Base-by-base conservation (phyloP, 2,888 invertebrate species). In the Pristionchus maxplancki region DNA sequence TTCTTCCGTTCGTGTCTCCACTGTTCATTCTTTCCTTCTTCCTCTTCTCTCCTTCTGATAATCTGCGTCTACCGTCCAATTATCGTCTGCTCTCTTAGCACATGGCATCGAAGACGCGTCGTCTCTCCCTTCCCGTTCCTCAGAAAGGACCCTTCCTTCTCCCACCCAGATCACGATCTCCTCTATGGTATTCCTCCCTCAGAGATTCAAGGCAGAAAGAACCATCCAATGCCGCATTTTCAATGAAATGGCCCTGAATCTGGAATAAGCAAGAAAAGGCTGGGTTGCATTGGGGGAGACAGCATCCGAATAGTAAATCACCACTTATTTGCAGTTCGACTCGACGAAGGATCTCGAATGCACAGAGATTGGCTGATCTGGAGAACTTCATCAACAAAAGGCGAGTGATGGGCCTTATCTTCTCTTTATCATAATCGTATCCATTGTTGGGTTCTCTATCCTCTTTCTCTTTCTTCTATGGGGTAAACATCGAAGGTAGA, bases 341-440 rank as follows among this genome's bases (percentile, higher is more conserved):
- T 0, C 89, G 92, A 40, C 81, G 92, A 48, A 89, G 92, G 17
- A 91, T 92, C 31, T 92, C 92, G 31, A 92, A 92, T 86, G 92
- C 92, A 24, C 92, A 92, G 88, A 83, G 92, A 37, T 84, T 92
- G 31, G 92, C 92, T 0, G 92, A 92, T 74, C 89, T 92, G n/a
- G 92, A 91, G 74, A 91, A 92, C 28, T 92, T 92, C 88, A 91
- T 92, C 88, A 92, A 92, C 87, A 89, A 91, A 87, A 90, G 92
- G 92, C 91, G 20, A 48, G 91, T 88, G 15, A 53, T 31, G 50
- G 44, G 6, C n/a, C 37, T 58, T 17, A 15, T n/a, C 58, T 24
- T 58, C 20, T 58, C n/a, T 5, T n/a, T n/a, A 58, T 58, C 58
- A 58, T 9, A 58, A 58, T 58, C 58, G 58, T 58, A 58, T n/a